Base-by-base conservation (phyloP, 2,888 invertebrate genomes). In the Ypsolopha sequella region DNA sequence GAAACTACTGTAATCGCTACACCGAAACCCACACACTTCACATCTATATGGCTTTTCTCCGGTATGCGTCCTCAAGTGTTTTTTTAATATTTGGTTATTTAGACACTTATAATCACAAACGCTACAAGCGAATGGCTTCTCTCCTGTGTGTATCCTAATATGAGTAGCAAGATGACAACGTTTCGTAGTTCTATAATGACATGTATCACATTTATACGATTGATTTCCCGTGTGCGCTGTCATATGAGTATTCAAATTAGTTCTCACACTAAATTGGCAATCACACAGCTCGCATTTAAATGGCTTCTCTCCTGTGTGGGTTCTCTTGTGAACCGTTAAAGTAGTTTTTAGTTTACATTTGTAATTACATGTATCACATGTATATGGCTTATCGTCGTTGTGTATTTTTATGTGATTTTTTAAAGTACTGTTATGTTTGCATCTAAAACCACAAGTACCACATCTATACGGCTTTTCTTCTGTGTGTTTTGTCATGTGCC, bases 21-120 rank as follows among this genome's bases (percentile, higher is more conserved):
- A 50, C 6, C 33, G 6, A 10, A 10, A 41, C 7, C 41, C 11
- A 33, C 50, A 50, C 7, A 41, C 6, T 10, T 33, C 24, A 41
- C 50, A 50, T 33, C 9, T 50, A 33, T 39, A 50, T 8, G 50
- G 50, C 33, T 50, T 50, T 33, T 50, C 50, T n/a, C 41, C 39
- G 2, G 50, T 35, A 13, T 48, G 48, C 9, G 36, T 36, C 36
- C 48, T 34, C 8, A 36, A n/a, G 14, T 48, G 48, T 2, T 6
- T 3, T 36, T 48, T 4, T 11, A 48, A 11, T n/a, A 13, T 4
- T 24, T 24, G 24, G 4, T 24, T 24, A 24, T 4, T 24, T 4
- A 24, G 4, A 24, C 24, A 24, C 4, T 24, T 24, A 24, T 24
- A 24, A 24, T 24, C 24, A 24, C 24, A 24, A 24, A 24, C 24